These are phyloP conservation scores for Rutilus rutilus DNA, from an alignment of 2,113 vertebrate species.

Conservation along the genomic window DNA sequence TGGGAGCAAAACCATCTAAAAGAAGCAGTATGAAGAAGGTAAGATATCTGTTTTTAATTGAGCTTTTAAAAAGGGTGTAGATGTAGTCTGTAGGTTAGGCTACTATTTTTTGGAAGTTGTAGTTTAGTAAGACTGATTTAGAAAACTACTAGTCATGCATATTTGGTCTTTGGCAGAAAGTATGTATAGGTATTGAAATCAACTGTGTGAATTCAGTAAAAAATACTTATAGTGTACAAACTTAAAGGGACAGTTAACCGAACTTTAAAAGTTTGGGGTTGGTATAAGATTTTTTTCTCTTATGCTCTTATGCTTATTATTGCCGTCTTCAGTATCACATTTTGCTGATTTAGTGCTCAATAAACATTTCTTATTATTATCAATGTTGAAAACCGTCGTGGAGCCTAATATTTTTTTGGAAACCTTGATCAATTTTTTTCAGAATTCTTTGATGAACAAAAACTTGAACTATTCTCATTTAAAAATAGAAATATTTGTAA, in stretches of 20 bases:
- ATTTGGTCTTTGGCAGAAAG: not conserved
- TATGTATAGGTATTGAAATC: not conserved
- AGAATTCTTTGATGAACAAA: not conserved
- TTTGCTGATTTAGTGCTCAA: not conserved
- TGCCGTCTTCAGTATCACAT: too few relatives aligned
- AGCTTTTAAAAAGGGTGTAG: not conserved
- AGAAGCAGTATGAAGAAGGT: conserved; percentile 73
- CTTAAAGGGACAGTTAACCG: not conserved
- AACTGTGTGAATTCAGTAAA: not conserved
- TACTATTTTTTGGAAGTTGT: not conserved
- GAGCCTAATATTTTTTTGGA: not conserved
- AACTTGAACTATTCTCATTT: not conserved
- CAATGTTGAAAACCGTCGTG: not conserved
- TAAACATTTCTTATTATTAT: not conserved
- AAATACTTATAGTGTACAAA: not conserved
- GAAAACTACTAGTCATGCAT: not conserved
- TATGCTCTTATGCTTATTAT: too few relatives aligned
- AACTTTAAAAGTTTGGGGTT: not conserved
- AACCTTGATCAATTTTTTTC: not conserved
- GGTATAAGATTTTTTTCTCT: not conserved
- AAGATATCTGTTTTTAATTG: conserved; percentile 57
- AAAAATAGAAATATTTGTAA: not conserved
- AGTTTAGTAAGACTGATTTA: not conserved
- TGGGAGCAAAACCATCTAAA: conserved; percentile 79
- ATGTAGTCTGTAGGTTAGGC: too few relatives aligned